A percentile compares a stretch with the other conserved stretches of the same genome.
Conservation (phyloP, 2,113 vertebrate genomes). For the Urocolius indicus region DNA sequence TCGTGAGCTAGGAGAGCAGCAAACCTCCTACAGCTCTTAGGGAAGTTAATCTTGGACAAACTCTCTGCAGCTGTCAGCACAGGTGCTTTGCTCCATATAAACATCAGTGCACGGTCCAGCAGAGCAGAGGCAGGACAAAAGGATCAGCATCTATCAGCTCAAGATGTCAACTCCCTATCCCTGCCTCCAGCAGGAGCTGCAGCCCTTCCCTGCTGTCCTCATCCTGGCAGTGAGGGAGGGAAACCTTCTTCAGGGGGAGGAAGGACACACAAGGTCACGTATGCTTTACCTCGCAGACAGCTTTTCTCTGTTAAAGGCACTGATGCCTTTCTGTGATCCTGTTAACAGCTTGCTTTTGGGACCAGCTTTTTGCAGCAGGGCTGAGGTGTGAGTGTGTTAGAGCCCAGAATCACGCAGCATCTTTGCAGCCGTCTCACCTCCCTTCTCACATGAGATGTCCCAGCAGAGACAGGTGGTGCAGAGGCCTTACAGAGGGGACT, state of each 20-base stretch:
- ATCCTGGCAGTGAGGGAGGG: neutral
- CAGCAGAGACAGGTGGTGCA: neutral
- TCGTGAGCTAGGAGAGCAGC: neutral
- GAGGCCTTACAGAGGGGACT: neutral
- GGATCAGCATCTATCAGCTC: neutral
- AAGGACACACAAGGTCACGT: neutral
- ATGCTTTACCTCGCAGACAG: neutral
- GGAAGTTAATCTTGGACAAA: neutral
- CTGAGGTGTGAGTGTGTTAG: constrained; percentile 15
- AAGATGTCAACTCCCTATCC: accelerated
- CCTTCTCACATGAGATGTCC: neutral
- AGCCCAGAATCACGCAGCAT: neutral
- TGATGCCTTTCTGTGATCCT: neutral
- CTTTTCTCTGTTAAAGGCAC: neutral
- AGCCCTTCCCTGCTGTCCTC: neutral
- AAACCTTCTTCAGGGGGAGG: neutral
- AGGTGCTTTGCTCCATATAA: neutral
- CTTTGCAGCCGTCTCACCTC: constrained; percentile 22
- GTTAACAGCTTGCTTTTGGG: neutral
- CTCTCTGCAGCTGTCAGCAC: accelerated
- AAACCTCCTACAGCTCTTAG: neutral
- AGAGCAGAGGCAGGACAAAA: neutral
- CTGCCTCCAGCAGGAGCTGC: neutral
- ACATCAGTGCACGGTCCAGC: neutral
- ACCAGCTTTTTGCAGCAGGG: neutral